A percentile compares a stretch with the other conserved stretches of the same genome.
Evolutionary conservation across 2,113 vertebrate species (phyloP).

Genomic region (Colinus virginianus): DNA sequence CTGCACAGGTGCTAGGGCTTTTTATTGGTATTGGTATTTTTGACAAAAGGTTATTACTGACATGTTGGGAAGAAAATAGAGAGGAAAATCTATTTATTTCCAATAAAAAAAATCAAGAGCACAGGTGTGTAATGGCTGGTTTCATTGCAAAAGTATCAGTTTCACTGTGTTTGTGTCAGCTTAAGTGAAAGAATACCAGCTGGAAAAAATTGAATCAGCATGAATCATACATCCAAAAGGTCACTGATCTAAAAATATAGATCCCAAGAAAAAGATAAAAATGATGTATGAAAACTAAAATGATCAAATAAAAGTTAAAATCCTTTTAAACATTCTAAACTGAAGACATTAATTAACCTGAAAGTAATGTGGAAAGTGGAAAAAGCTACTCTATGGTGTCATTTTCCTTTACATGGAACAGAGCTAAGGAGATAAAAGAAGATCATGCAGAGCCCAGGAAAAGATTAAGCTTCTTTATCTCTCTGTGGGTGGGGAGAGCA

Average conservation of each 20-base stretch:
- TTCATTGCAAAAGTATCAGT: constrained; percentile 50
- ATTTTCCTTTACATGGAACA: constrained; percentile 34
- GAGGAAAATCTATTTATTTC: background rate
- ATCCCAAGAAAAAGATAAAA: constrained; percentile 62
- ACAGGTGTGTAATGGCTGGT: constrained; percentile 67
- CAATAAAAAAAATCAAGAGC: constrained; percentile 27
- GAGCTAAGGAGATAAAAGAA: constrained; percentile 67
- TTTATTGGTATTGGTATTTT: background rate
- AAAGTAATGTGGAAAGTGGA: constrained; percentile 44
- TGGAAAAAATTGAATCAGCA: constrained; percentile 74
- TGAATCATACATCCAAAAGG: constrained; percentile 76
- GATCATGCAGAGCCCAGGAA: constrained; percentile 42
- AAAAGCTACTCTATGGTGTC: constrained; percentile 29
- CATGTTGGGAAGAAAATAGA: background rate
- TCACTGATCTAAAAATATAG: constrained; percentile 78
- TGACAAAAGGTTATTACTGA: background rate
- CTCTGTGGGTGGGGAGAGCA: background rate
- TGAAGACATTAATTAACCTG: constrained; percentile 71
- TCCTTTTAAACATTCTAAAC: constrained; percentile 53
- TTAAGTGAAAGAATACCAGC: constrained; percentile 64
- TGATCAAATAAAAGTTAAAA: constrained; percentile 45
- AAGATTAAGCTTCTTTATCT: constrained; percentile 69
- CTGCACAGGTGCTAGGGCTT: background rate
- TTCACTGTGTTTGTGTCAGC: constrained; percentile 65
- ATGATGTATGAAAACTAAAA: constrained; percentile 54